Conservation (phyloP, 2,113 vertebrate genomes). For the Reinhardtius hippoglossoides region DNA sequence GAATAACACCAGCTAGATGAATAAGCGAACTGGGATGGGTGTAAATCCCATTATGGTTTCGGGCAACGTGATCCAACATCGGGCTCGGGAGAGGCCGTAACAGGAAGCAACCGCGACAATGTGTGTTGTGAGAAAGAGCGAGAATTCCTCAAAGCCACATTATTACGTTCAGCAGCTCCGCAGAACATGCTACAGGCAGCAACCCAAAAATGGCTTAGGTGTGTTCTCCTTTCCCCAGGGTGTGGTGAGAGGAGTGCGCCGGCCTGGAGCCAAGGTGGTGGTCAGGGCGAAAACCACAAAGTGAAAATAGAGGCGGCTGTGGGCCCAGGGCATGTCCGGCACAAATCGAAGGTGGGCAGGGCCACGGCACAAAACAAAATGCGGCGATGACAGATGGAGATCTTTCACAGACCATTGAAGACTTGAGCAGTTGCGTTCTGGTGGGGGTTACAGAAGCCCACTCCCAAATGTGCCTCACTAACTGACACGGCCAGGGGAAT, state of each 20-base stretch:
- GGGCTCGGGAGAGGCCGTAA: slow-evolving; percentile 32
- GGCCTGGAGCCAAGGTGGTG: slow-evolving; percentile 73
- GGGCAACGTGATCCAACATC: slow-evolving; percentile 59
- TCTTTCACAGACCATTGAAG: slow-evolving; percentile 37
- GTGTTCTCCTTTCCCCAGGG: slow-evolving; percentile 69
- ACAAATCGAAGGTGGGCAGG: slow-evolving; percentile 65
- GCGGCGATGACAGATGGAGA: slow-evolving; percentile 61
- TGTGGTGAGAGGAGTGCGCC: slow-evolving; percentile 70
- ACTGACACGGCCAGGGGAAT: slow-evolving; percentile 26
- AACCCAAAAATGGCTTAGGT: slow-evolving; percentile 76
- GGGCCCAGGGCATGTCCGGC: slow-evolving; percentile 56
- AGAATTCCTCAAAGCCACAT: slow-evolving; percentile 75
- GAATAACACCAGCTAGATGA: slow-evolving; percentile 57
- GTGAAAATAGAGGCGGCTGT: slow-evolving; percentile 69
- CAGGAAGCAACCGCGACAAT: slow-evolving; percentile 55
- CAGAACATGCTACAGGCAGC: slow-evolving; percentile 66
- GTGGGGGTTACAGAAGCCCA: slow-evolving; percentile 14
- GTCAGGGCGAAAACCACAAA: slow-evolving; percentile 67
- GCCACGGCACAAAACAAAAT: slow-evolving; percentile 67
- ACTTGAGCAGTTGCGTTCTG: slow-evolving; percentile 9
- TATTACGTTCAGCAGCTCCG: slow-evolving; percentile 54
- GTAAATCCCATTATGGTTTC: slow-evolving; percentile 71
- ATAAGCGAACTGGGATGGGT: slow-evolving; percentile 41
- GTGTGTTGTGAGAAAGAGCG: slow-evolving; percentile 37
- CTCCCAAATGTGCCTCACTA: slow-evolving; percentile 2